phyloP scores from a whole-genome alignment of 1,140 invertebrate genomes.

The Drosophila ercepeae region DNA sequence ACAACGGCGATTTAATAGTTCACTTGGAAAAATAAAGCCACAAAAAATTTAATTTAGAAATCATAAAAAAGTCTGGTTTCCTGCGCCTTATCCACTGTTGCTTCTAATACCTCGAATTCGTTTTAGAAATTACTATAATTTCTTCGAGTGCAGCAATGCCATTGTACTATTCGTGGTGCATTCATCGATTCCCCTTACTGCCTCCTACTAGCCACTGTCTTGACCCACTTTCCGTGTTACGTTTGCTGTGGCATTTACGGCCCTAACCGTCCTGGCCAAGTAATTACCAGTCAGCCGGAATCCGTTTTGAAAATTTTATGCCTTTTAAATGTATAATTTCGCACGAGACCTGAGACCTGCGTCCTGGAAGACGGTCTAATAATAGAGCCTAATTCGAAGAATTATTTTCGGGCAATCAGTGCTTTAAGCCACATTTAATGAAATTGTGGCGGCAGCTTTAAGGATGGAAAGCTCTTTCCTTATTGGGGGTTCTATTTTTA shows the following conservation, averaged over 20 bases:
- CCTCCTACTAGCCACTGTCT: constrained; percentile 24
- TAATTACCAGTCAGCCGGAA: constrained; percentile 34
- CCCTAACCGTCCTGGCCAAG: constrained; percentile 26
- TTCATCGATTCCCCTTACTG: constrained; percentile 56
- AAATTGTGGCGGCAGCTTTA: constrained; percentile 10
- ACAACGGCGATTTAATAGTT: constrained; percentile 9
- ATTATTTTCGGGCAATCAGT: constrained; percentile 7
- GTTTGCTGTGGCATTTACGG: constrained; percentile 5
- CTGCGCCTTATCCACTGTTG: background rate
- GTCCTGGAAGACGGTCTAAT: background rate
- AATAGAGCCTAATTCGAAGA: constrained; percentile 11
- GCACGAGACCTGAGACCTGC: background rate
- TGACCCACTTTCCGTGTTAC: constrained; percentile 56
- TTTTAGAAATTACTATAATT: background rate
- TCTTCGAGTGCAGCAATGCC: constrained; percentile 24
- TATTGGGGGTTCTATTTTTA: constrained; percentile 1
- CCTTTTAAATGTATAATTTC: constrained; percentile 23
- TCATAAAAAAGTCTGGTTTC: too few relatives aligned
- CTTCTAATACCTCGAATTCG: background rate
- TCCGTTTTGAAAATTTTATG: constrained; percentile 28
- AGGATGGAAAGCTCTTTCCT: background rate
- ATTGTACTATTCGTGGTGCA: constrained; percentile 43
- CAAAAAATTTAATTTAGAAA: background rate
- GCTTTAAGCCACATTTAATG: constrained; percentile 17
- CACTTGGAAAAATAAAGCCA: constrained; percentile 8